Evolutionary conservation across 2,797 vertebrate species (phyloP), one percentile per base, ranked within the genome.

Genomic region (Taenioides sp.): DNA sequence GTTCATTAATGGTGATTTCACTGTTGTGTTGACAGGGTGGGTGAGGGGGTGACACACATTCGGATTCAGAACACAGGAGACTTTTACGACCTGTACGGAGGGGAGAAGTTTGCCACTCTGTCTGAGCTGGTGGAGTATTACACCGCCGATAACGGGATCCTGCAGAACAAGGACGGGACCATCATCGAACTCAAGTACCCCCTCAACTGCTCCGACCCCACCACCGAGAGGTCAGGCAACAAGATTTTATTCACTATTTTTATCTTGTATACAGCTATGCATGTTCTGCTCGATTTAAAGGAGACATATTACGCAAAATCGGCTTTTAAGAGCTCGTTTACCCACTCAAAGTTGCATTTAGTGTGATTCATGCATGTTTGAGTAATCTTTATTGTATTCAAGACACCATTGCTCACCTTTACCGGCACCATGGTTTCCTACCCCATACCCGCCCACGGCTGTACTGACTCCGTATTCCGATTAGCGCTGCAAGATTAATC

Each of bases 21-120:
- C 61, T n/a, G 47, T 22, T 7, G 25, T 20, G n/a, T 20, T 10
- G 14, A 5, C 89, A 98, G 98, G 87, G 95, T 98, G 43, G 94
- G 93, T 1, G 96, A 98, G 0, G 52, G 83, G 49, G 95, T 99
- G 79, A 99, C 97, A 40, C 98, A 99, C 83, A 99, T 99, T 83
- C 95, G 97, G 17, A 99, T 99, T 91, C 98, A 99, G 87, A 99
- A 99, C 86, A 97, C 97, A 0, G 98, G 98, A 0, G 98, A 99
- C 82, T 99, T 88, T 90, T 99, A 99, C 0, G 98, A 99, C 88
- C 91, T 99, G 43, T 99, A 99, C 0, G 98, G 97, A 40, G 98
- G 98, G 63, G 98, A 99, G 91, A 99, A 98, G 92, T 99, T 99
- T 25, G 97, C 98, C 20, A 98, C 97, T 0, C 86, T 99, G 77